Conservation (phyloP, 2,797 vertebrate species). For the Champsocephalus gunnari region DNA sequence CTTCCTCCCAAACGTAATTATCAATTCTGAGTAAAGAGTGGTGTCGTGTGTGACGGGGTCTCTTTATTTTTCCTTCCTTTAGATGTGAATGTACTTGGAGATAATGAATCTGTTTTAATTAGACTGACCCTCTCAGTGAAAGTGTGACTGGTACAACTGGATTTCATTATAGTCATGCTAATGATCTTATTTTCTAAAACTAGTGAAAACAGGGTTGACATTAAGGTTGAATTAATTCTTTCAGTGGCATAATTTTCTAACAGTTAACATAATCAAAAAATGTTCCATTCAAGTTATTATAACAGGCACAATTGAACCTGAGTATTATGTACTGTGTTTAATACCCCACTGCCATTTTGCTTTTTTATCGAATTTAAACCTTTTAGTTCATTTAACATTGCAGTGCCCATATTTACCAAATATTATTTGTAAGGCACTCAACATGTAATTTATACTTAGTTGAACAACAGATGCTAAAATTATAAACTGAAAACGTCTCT, state of each 20-base stretch:
- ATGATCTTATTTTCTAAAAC: conserved; percentile 22
- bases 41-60: conserved; percentile 40
- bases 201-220: not conserved
- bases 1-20: conserved; percentile 76
- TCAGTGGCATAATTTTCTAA: not conserved
- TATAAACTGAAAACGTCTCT: no score
- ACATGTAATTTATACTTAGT: no score
- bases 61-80: conserved; percentile 45
- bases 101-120: conserved; percentile 58
- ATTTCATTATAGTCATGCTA: conserved; percentile 29
- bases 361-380: no score
- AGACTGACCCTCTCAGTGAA: conserved; percentile 51
- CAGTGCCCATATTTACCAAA: not conserved
- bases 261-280: not conserved
- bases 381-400: no score
- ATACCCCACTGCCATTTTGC: no score
- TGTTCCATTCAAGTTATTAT: not conserved
- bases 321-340: not conserved
- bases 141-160: conserved; percentile 45
- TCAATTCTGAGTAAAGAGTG: conserved; percentile 49
- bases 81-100: conserved; percentile 68
- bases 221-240: conserved; percentile 1
- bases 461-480: no score
- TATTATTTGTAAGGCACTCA: not conserved
- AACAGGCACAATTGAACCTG: not conserved